A percentile compares a stretch with the other conserved stretches of the same genome.
These are phyloP conservation scores for Spea multiplicata DNA, from an alignment of 2,113 vertebrate species.

Conservation along the genomic window DNA sequence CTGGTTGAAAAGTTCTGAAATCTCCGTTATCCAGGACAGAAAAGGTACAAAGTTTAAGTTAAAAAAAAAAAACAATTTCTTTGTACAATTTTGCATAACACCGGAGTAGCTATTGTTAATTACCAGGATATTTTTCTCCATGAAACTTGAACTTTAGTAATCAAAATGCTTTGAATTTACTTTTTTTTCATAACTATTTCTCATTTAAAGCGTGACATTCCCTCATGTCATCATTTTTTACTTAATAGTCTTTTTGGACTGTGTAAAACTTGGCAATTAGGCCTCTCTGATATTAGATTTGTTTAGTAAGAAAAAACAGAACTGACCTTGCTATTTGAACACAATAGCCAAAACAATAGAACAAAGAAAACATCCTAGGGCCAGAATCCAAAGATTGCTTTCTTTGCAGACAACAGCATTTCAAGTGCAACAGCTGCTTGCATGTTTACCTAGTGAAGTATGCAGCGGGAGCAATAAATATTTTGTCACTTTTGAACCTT, in stretches of 20 bases:
- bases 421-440: background rate
- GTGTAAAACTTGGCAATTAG: background rate
- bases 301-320: background rate
- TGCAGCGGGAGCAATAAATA: background rate
- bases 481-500: background rate
- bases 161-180: no score
- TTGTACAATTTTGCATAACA: no score
- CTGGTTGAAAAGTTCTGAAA: no score
- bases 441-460: background rate
- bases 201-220: no score
- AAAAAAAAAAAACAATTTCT: no score
- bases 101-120: no score
- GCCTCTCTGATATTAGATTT: background rate
- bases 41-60: no score
- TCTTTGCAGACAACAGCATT: background rate
- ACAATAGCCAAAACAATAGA: background rate
- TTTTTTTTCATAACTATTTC: no score
- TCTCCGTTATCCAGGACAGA: no score
- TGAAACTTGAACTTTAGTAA: no score
- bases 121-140: no score
- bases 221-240: no score
- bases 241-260: background rate
- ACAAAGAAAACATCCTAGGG: background rate
- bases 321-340: background rate
- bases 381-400: background rate